Percentiles rank a stretch among this genome's conserved stretches.
phyloP scores from a whole-genome alignment of 2,113 vertebrate genomes.

The Serinus canaria region DNA sequence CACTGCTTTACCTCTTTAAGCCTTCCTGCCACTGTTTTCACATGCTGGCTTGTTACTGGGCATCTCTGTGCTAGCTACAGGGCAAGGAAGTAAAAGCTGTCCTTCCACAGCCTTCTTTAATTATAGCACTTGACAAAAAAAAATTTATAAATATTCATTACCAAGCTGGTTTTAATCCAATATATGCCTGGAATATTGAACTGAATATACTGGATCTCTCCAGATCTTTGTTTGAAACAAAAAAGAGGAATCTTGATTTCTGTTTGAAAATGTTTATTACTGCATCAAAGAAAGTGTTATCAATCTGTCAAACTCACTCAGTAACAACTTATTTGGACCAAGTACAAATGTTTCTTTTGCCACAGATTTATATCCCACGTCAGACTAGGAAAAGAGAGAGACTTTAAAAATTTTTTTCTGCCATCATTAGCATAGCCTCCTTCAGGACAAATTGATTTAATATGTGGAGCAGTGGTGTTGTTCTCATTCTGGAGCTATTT shows the following conservation, averaged over 20 bases:
- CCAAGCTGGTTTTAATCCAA: background rate
- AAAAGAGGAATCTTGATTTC: background rate
- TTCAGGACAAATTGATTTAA: constrained; percentile 6
- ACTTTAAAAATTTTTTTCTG: background rate
- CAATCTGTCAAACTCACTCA: constrained; percentile 25
- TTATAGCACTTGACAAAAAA: background rate
- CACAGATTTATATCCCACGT: background rate
- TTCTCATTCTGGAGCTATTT: background rate
- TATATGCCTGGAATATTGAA: background rate
- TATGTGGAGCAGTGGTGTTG: background rate
- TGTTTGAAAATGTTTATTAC: constrained; percentile 11
- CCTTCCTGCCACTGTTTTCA: background rate
- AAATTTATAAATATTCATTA: background rate
- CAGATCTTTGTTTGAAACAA: background rate
- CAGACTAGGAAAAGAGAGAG: background rate
- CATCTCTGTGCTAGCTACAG: background rate
- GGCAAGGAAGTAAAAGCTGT: background rate
- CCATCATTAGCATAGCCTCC: background rate
- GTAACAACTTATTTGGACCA: background rate
- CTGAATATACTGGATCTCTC: background rate
- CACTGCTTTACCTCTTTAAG: background rate
- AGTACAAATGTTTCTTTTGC: background rate
- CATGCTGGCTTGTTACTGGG: background rate
- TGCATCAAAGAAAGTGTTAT: background rate
- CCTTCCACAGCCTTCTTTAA: background rate